These are phyloP conservation scores for Yponomeuta sedellus DNA, from an alignment of 2,888 invertebrate species.

Conservation along the genomic window DNA sequence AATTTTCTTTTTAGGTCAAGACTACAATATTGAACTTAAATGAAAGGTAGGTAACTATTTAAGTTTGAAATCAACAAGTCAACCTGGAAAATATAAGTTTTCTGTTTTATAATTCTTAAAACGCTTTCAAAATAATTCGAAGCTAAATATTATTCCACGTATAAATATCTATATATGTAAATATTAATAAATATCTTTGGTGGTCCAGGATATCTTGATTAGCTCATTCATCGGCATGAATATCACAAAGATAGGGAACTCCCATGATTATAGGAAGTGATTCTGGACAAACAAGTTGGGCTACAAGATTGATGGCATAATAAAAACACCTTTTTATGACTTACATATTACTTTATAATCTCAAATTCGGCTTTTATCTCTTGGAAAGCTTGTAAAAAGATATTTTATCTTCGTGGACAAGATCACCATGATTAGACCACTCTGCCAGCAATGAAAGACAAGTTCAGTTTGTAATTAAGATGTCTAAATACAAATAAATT, in stretches of 20 bases:
- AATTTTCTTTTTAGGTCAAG: no score
- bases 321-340: constrained; percentile 66
- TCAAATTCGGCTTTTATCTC: constrained; percentile 69
- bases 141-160: neutral
- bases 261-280: constrained; percentile 40
- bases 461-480: constrained; percentile 43
- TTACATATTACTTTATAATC: constrained; percentile 66
- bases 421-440: constrained; percentile 57
- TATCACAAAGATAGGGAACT: constrained; percentile 33
- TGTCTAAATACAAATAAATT: constrained; percentile 44
- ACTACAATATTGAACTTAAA: no score
- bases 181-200: neutral
- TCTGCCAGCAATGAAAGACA: constrained; percentile 22
- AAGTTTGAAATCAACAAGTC: no score
- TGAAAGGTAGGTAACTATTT: no score
- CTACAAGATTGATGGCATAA: constrained; percentile 70
- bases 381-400: constrained; percentile 65
- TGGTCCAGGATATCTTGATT: constrained; percentile 1
- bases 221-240: neutral
- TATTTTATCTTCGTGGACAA: constrained; percentile 59
- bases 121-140: no score
- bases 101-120: no score
- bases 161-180: no score
- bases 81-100: no score
- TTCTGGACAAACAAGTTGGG: constrained; percentile 39